Evolutionary conservation across 2,888 invertebrate species (phyloP), one percentile per base, ranked within the genome.

Genomic region (Hypolimnas misippus): DNA sequence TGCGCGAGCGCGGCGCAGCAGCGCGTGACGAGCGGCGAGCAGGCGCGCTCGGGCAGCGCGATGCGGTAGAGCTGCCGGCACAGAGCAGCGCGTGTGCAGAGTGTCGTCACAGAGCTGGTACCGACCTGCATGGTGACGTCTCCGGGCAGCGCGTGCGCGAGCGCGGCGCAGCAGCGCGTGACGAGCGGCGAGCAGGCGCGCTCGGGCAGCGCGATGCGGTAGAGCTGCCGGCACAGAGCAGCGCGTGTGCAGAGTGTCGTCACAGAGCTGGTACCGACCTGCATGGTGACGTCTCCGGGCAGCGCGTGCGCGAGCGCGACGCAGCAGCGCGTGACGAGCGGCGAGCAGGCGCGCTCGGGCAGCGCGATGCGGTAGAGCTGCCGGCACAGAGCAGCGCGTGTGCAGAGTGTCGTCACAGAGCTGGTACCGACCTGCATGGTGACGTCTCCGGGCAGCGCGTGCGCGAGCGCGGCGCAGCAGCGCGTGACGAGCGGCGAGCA

Each of bases 51-150:
- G 0, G 97, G 97, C 64, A 98, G 83, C 2, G 95, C 93, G 54
- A 97, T 94, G 64, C 98, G 93, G 83, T 95, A 96, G 90, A 96
- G 94, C 46, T 94, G 93, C 96, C 68, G 95, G 95, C 19, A 95
- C 94, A 77, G 96, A 95, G 70, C 95, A 19, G 98, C 80, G 1
- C 96, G 94, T 72, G 95, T 95, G 3, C 95, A 95, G 0, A 96
- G 94, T 12, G 97, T n/a, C 94, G 89, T 97, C 97, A 68, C 95
- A 93, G 0, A 98, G 86, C n/a, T n/a, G n/a, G n/a, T n/a, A n/a
- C n/a, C n/a, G n/a, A n/a, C n/a, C n/a, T n/a, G n/a, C n/a, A 21
- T 46, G 21, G 44, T 46, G 50, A 95, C 88, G 73, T 97, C 97
- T 68, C 93, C 93, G 19, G 95, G 96, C 60, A 98, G 83, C 50